Percentiles rank a stretch among this genome's conserved stretches.
Conservation (phyloP, 2,797 vertebrate genomes). For the Picus viridis region DNA sequence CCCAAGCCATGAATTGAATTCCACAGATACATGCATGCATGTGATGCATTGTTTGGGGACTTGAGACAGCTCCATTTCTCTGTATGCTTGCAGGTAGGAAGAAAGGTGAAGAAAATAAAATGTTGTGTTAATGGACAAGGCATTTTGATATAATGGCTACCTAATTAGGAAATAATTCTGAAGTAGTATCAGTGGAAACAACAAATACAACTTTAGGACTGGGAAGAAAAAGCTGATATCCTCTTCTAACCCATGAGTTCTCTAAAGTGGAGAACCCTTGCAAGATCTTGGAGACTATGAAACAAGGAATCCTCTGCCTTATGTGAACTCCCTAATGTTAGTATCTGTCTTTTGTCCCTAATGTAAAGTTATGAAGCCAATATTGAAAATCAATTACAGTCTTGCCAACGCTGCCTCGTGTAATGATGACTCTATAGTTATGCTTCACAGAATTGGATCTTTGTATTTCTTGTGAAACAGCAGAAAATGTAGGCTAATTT, state of each 20-base stretch:
- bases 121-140: not conserved
- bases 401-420: not conserved
- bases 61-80: not conserved
- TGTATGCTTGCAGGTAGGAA: not conserved
- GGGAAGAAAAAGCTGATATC: not conserved
- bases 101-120: not conserved
- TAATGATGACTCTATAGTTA: not conserved
- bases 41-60: not conserved
- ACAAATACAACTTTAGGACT: not conserved
- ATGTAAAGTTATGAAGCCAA: not conserved
- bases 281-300: not conserved
- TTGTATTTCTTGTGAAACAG: not conserved
- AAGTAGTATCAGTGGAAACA: not conserved
- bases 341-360: not conserved
- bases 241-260: not conserved
- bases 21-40: not conserved
- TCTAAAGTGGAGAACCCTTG: not conserved
- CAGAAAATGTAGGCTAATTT: constrained; percentile 6
- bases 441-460: not conserved
- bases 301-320: not conserved
- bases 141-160: not conserved
- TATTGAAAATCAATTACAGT: not conserved
- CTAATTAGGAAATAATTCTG: not conserved
- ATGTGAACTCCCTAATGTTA: not conserved
- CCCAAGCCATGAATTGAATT: not conserved